Base-by-base conservation (phyloP, 2,797 vertebrate species). In the Myotis myotis region DNA sequence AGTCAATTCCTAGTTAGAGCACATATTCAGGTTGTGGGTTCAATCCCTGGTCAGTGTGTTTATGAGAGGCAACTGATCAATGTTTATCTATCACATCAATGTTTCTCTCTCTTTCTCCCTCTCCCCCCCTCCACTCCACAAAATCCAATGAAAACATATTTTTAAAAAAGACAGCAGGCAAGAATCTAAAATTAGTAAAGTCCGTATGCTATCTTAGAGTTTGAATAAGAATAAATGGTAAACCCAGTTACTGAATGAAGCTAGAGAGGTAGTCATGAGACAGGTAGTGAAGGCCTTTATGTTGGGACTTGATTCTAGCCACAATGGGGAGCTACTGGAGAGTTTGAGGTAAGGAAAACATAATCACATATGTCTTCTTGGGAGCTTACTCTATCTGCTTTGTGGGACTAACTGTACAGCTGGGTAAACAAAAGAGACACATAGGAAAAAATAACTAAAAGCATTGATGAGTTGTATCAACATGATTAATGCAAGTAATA, bases 401-500 rank as follows among this genome's bases (percentile, higher is more conserved):
- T 93, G 28, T 91, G 88, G 71, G 57, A 83, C 71, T 91, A 87
- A 72, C 20, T 2, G 2, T 36, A 25, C 66, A 92, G 53, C 88
- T 91, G 86, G n/a, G 66, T 96, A 97, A 97, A 95, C 90, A 96
- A 89, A 95, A 91, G 79, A 93, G 36, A 89, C 82, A 82, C 76
- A 92, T 90, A 93, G 64, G n/a, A 92, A 89, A 96, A 53, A 96
- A 87, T 70, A 96, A 94, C 89, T 70, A 80, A 74, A 93, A 91
- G 84, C 79, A 83, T 91, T 94, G 95, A 92, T 96, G 95, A 95
- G 70, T 89, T 93, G 74, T 95, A 91, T 86, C 95, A 96, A 87
- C 53, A 96, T 97, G 96, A 97, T 97, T 97, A 97, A 97, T 95
- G 90, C 71, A 88, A 87, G 92, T 92, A 96, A 97, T 96, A 97